Base-by-base conservation (phyloP, 64 coral and sea anemone species). In the Pachyseris speciosa region DNA sequence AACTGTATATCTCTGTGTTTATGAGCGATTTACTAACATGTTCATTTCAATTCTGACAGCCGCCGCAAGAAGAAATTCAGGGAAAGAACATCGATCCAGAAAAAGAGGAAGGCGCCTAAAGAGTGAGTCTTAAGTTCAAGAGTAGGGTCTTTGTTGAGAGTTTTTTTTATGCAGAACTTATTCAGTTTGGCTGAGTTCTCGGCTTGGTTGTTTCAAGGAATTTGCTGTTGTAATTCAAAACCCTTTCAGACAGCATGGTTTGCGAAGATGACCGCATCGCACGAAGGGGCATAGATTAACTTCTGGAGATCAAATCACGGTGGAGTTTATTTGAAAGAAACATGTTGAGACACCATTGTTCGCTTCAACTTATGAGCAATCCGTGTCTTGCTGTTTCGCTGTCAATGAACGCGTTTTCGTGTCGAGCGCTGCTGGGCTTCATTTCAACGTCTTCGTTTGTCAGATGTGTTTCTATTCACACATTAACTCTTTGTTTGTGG, bases 21-120 rank as follows among this genome's bases (percentile, higher is more conserved):
- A 25, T 39, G 22, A 3, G 32, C 22, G 29, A 42, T 61, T 81
- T 17, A 7, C 13, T 71, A 13, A 40, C 17, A 81, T 61, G 10
- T 61, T 61, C 77, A 40, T 61, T 71, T 63, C 32, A 11, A 39
- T 53, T 77, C 16, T 63, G 77, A 81, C 77, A 81, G 77, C 77
- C 24, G 33, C 33, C 30, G 31, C 77, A 11, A 81, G 77, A 25
- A 37, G 24, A 40, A 25, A 61, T 41, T 59, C 51, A 40, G 55
- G 32, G 12, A 81, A 40, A 40, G 52, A 12, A 25, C 40, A 17
- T 25, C 20, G 17, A 22, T 10, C 22, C 0, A 61, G 53, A 36
- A 26, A 57, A 7, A 37, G 53, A 26, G 77, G 31, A 63, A 16
- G 31, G 1, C 10, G 12, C 19, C 34, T 37, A 28, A 39, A 47